Evolutionary conservation across 2,888 invertebrate species (phyloP).

Genomic region (Ennomos erosarius): DNA sequence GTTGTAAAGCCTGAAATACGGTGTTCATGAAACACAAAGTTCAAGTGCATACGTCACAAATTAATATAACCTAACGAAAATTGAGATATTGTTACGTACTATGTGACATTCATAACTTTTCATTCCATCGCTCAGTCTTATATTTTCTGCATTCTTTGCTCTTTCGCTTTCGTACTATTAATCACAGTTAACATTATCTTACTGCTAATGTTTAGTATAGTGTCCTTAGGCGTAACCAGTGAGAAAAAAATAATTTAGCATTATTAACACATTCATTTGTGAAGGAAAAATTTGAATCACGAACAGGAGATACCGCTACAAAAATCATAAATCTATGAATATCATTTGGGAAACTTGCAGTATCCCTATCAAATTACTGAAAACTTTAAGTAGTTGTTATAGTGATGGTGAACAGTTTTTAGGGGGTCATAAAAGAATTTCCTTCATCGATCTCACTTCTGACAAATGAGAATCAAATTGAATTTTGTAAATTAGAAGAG

Average conservation of each 20-base stretch:
- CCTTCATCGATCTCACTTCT: too few relatives aligned
- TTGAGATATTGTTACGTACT: conserved; percentile 22
- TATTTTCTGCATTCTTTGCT: conserved; percentile 45
- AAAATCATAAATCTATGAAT: too few relatives aligned
- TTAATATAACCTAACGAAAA: conserved; percentile 20
- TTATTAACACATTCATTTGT: too few relatives aligned
- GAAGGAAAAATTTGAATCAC: too few relatives aligned
- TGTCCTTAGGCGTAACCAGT: conserved; percentile 7
- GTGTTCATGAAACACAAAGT: conserved; percentile 11
- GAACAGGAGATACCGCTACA: too few relatives aligned
- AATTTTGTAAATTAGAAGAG: neutral
- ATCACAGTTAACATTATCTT: conserved; percentile 52
- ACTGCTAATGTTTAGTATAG: conserved; percentile 16
- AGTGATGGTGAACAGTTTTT: too few relatives aligned
- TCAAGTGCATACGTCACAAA: conserved; percentile 22
- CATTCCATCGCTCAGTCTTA: conserved; percentile 69
- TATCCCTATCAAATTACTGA: too few relatives aligned
- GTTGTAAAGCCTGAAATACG: conserved; percentile 5
- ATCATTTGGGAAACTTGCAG: too few relatives aligned
- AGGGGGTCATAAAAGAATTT: too few relatives aligned
- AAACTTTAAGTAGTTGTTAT: too few relatives aligned
- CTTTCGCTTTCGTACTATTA: conserved; percentile 38
- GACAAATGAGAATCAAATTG: too few relatives aligned
- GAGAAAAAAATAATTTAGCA: too few relatives aligned
- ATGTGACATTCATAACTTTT: conserved; percentile 24